A percentile compares a stretch with the other conserved stretches of the same genome.
These are phyloP conservation scores for Microtus pennsylvanicus DNA, from an alignment of 2,113 vertebrate genomes.

Conservation along the genomic window DNA sequence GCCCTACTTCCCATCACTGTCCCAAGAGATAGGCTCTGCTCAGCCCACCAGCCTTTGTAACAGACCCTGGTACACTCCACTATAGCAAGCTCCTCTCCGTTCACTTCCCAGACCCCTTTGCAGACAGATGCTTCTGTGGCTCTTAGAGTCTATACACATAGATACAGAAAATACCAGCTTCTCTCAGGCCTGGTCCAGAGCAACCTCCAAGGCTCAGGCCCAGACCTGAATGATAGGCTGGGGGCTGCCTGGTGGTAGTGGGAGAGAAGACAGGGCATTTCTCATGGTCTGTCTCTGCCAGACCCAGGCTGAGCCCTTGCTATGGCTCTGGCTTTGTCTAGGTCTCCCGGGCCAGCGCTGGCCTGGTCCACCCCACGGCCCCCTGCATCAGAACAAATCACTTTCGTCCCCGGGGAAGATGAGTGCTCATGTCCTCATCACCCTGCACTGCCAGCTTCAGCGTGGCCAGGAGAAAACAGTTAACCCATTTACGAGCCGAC, in stretches of 20 bases:
- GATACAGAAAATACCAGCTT: background rate
- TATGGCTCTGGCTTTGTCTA: background rate
- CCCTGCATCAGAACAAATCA: background rate
- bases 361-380: background rate
- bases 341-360: constrained; percentile 46
- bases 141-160: background rate
- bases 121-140: background rate
- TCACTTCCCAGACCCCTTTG: background rate
- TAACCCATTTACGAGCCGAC: constrained; percentile 75
- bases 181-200: background rate
- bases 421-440: constrained; percentile 30
- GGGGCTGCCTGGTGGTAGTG: background rate
- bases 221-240: background rate
- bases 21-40: background rate
- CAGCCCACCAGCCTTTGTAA: background rate
- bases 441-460: constrained; percentile 53
- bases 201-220: background rate
- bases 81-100: background rate
- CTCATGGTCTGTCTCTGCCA: background rate
- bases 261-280: background rate
- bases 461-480: constrained; percentile 78
- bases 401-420: constrained; percentile 67
- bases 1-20: background rate
- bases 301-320: background rate
- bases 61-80: background rate